Conservation (phyloP, 2,113 vertebrate species). For the Delphinus delphis region DNA sequence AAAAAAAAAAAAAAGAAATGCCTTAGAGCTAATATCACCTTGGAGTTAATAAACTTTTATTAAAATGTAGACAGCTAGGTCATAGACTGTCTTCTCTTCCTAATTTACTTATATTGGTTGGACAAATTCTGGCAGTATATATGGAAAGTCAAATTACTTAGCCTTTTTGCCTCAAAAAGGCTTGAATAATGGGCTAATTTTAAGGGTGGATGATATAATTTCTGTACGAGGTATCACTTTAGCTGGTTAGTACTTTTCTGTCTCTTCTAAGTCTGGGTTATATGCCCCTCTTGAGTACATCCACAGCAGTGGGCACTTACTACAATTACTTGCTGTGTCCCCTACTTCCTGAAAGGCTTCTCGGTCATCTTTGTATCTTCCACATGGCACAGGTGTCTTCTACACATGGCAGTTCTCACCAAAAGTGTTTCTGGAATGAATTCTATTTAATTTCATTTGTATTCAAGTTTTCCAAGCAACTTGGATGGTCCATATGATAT, state of each 20-base stretch:
- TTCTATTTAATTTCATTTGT: background rate
- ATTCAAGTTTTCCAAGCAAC: conserved; percentile 16
- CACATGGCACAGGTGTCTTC: background rate
- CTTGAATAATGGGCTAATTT: background rate
- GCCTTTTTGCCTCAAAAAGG: background rate
- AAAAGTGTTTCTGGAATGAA: background rate
- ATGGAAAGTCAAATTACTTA: background rate
- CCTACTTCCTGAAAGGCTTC: background rate
- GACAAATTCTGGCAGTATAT: background rate
- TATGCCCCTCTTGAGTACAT: background rate
- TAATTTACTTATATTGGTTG: background rate
- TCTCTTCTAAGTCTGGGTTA: background rate
- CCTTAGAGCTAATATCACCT: background rate
- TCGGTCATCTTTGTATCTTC: background rate
- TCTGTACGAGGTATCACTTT: background rate
- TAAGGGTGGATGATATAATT: background rate
- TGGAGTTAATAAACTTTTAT: background rate
- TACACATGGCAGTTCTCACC: background rate
- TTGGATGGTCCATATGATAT: background rate
- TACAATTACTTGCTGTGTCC: background rate
- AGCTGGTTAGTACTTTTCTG: background rate
- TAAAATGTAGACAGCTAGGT: background rate
- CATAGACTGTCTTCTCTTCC: background rate
- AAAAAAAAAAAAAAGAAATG: no score
- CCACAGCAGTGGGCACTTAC: background rate